These are phyloP conservation scores for Barypeithes pellucidus DNA, from an alignment of 2,888 invertebrate species.

Conservation along the genomic window DNA sequence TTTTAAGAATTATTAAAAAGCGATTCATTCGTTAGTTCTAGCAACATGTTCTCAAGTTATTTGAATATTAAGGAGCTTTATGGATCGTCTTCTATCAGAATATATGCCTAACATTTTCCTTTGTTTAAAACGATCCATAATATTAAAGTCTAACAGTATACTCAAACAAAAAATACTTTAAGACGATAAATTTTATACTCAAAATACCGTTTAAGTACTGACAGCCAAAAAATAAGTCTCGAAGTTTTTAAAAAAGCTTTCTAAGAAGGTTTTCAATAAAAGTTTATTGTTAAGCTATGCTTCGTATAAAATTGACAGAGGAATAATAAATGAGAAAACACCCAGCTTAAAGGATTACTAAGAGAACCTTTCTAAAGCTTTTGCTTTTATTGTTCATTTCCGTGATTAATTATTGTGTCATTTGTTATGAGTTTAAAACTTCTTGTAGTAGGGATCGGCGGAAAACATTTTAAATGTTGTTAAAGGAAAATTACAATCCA, in stretches of 20 bases:
- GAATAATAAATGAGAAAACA: slow-evolving; percentile 48
- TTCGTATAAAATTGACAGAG: slow-evolving; percentile 47
- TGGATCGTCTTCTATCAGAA: not conserved
- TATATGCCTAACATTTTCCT: not conserved
- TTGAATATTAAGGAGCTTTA: too few species aligned
- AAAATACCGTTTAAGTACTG: slow-evolving; percentile 43
- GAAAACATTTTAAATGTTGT: slow-evolving; percentile 17
- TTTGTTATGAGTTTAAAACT: slow-evolving; percentile 40
- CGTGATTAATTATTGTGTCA: slow-evolving; percentile 44
- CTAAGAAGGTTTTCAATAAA: slow-evolving; percentile 44
- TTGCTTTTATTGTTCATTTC: slow-evolving; percentile 44
- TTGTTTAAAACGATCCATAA: not conserved
- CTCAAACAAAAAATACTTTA: slow-evolving; percentile 17
- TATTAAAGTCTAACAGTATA: not conserved
- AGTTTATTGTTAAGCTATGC: slow-evolving; percentile 44
- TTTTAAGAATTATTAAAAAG: too few species aligned
- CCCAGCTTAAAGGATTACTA: slow-evolving; percentile 43
- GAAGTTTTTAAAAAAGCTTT: slow-evolving; percentile 29
- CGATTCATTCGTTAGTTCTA: too few species aligned
- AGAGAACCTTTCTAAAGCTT: slow-evolving; percentile 43
- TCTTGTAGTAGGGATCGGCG: slow-evolving; percentile 13
- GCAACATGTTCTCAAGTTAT: too few species aligned
- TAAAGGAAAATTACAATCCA: not conserved
- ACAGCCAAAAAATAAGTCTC: slow-evolving; percentile 41
- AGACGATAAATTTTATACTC: slow-evolving; percentile 34